Evolutionary conservation across 2,113 vertebrate species (phyloP).

Genomic region (Rutilus rutilus): DNA sequence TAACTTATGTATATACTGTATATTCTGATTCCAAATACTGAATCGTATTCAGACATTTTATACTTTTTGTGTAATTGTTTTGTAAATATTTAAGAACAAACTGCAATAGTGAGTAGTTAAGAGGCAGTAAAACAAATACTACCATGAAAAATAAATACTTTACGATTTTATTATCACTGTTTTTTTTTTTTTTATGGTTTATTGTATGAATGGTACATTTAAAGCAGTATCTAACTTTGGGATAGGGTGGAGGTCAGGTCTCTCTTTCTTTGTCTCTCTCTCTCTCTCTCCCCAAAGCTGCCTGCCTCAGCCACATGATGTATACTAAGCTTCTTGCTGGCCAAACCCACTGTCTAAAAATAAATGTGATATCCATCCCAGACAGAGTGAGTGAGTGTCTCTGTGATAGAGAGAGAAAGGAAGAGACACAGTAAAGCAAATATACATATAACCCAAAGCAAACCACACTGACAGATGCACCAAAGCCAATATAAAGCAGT

Average conservation of each 20-base stretch:
- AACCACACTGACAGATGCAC: not conserved
- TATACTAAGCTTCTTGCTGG: conserved; percentile 16
- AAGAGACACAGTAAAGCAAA: not conserved
- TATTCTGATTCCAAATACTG: no score
- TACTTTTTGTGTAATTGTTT: no score
- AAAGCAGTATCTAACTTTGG: not conserved
- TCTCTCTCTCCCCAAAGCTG: not conserved
- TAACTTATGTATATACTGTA: not conserved
- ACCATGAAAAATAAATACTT: not conserved
- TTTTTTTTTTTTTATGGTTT: not conserved
- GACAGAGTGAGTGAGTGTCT: not conserved
- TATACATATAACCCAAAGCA: conserved; percentile 7
- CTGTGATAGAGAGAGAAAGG: not conserved
- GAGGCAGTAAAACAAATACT: not conserved
- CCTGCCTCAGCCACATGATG: conserved; percentile 32
- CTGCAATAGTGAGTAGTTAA: not conserved
- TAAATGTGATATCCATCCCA: conserved; percentile 18
- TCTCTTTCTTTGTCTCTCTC: not conserved
- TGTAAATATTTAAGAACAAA: no score
- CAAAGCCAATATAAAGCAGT: not conserved
- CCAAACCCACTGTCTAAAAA: conserved; percentile 42
- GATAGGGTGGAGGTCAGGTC: not conserved
- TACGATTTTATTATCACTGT: not conserved
- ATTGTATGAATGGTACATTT: not conserved
- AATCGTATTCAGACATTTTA: no score